phyloP scores from a whole-genome alignment of 1,140 invertebrate species.

The Aleiodes sp. region DNA sequence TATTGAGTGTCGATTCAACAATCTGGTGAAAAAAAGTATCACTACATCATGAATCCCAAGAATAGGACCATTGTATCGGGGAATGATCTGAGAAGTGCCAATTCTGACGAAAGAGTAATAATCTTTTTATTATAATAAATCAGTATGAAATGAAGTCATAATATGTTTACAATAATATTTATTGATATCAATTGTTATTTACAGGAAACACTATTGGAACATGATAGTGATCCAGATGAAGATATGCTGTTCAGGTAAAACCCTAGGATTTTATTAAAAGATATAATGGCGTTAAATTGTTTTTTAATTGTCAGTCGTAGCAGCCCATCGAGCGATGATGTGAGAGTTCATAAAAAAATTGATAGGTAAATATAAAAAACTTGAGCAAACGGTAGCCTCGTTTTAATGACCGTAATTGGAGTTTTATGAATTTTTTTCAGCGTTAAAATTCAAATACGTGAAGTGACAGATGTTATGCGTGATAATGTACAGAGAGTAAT shows the following conservation, averaged over 20 bases:
- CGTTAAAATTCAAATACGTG: slow-evolving; percentile 67
- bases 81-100: slow-evolving; percentile 49
- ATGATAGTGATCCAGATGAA: slow-evolving; percentile 59
- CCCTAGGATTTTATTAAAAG: slow-evolving; percentile 10
- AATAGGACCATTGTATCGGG: slow-evolving; percentile 46
- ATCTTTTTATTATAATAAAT: slow-evolving; percentile 30
- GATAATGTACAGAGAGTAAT: slow-evolving; percentile 69
- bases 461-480: slow-evolving; percentile 70
- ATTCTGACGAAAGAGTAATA: slow-evolving; percentile 54
- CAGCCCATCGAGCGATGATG: slow-evolving; percentile 43
- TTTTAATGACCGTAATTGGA: not conserved
- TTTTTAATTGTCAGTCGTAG: slow-evolving; percentile 3
- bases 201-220: slow-evolving; percentile 55
- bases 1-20: not conserved
- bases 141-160: too few species aligned
- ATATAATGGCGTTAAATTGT: slow-evolving; percentile 16
- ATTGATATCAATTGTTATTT: slow-evolving; percentile 24
- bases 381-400: too few species aligned
- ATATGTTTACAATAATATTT: not conserved
- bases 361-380: slow-evolving; percentile 48
- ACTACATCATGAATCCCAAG: slow-evolving; percentile 34
- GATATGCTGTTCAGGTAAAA: slow-evolving; percentile 56
- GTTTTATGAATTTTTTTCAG: slow-evolving; percentile 43
- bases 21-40: not conserved
- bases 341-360: slow-evolving; percentile 52